Evolutionary conservation across 1,140 invertebrate genomes (phyloP).

Genomic region (Tetragnatha versicolor): DNA sequence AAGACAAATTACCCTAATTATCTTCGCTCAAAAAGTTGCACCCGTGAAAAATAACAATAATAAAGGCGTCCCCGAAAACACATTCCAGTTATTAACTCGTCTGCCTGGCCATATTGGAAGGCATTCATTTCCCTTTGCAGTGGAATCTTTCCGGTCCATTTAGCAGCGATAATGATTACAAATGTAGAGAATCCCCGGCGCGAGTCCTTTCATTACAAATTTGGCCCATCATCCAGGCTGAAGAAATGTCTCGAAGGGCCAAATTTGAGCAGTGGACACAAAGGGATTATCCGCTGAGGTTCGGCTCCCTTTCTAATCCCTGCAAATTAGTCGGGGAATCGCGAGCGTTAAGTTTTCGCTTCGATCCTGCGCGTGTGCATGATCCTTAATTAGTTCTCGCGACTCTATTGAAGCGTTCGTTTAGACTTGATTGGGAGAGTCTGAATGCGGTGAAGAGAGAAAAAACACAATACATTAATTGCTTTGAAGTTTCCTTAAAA

Average conservation of each 20-base stretch:
- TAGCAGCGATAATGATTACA: neutral
- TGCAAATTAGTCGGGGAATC: neutral
- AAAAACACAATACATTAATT: too few relatives aligned
- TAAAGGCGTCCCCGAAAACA: too few relatives aligned
- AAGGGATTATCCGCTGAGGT: neutral
- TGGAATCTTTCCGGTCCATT: neutral
- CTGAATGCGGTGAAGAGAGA: too few relatives aligned
- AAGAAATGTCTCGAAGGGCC: neutral
- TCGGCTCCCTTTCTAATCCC: constrained; percentile 1
- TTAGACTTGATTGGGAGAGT: too few relatives aligned
- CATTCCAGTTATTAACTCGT: too few relatives aligned
- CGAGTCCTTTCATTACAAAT: constrained; percentile 11
- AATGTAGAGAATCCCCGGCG: neutral
- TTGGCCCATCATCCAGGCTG: neutral
- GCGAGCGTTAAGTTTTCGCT: neutral
- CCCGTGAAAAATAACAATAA: too few relatives aligned
- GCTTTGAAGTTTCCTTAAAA: too few relatives aligned
- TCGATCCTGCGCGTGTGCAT: neutral
- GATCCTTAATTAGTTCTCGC: constrained; percentile 9
- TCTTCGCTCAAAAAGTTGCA: too few relatives aligned
- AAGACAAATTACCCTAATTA: too few relatives aligned
- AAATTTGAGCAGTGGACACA: neutral
- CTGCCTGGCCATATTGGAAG: too few relatives aligned
- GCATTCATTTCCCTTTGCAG: constrained; percentile 2
- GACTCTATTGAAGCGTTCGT: too few relatives aligned